phyloP scores from a whole-genome alignment of 2,797 vertebrate species.

The Hozukius guyotensis region DNA sequence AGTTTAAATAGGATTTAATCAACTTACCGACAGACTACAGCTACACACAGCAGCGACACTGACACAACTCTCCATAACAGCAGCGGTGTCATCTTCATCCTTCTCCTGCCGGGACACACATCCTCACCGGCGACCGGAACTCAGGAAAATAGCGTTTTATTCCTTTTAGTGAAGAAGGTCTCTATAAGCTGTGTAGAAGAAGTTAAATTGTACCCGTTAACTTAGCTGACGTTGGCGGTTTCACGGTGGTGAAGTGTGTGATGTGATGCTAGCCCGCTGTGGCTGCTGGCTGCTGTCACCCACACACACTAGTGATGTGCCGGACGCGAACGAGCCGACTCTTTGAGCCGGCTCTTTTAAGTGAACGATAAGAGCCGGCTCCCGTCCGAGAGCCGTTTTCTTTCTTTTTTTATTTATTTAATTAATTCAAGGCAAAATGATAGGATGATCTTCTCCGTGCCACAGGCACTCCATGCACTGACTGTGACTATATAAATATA shows the following conservation, averaged over 20 bases:
- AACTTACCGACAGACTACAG: slow-evolving; percentile 72
- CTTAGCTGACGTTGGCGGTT: not conserved
- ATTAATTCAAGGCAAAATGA: too few species aligned
- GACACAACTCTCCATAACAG: slow-evolving; percentile 65
- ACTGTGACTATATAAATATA: too few species aligned
- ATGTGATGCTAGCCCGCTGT: slow-evolving; percentile 43
- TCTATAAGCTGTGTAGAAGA: not conserved
- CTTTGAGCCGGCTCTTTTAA: too few species aligned
- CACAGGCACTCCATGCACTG: too few species aligned
- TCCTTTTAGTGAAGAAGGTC: not conserved
- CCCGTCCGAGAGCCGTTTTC: too few species aligned
- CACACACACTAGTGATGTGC: not conserved
- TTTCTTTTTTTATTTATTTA: too few species aligned
- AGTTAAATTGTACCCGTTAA: not conserved
- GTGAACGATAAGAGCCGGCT: too few species aligned
- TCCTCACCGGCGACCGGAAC: slow-evolving; percentile 42
- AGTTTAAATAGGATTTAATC: accelerated
- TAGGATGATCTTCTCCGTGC: too few species aligned
- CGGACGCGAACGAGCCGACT: too few species aligned
- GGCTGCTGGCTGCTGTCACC: slow-evolving; percentile 36
- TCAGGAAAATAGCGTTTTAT: slow-evolving; percentile 2
- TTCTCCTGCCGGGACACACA: slow-evolving; percentile 74
- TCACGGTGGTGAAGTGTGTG: slow-evolving; percentile 7
- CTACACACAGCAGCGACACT: slow-evolving; percentile 66
- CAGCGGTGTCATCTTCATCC: slow-evolving; percentile 76